phyloP scores from a whole-genome alignment of 2,797 vertebrate genomes.

The Sebastes elongatus region DNA sequence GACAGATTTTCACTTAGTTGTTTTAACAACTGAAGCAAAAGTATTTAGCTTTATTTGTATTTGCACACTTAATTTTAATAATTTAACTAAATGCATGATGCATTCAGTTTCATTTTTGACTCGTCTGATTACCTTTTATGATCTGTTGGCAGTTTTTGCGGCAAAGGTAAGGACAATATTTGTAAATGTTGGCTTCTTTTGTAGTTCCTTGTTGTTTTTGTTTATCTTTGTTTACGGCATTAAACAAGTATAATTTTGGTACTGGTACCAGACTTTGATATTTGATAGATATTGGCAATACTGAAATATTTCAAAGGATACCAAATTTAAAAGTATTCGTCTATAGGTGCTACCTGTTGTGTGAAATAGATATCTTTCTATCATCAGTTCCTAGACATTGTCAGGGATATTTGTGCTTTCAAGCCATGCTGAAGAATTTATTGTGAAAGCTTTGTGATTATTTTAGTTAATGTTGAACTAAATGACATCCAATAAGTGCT shows the following conservation, averaged over 20 bases:
- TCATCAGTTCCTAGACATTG: no score
- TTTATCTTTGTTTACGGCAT: neutral
- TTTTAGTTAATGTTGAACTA: neutral
- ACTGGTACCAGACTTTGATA: neutral
- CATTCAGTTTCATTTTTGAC: neutral
- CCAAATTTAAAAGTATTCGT: neutral
- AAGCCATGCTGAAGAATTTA: neutral
- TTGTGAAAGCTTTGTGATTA: neutral
- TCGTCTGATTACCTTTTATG: neutral
- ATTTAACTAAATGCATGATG: neutral
- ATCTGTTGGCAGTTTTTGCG: neutral
- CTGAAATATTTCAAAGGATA: neutral
- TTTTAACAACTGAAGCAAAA: neutral
- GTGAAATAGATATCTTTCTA: neutral
- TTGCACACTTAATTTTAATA: neutral
- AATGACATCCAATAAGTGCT: neutral
- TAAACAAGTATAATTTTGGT: neutral
- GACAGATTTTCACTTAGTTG: neutral
- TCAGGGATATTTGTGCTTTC: neutral
- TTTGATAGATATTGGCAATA: neutral
- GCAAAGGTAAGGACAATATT: neutral
- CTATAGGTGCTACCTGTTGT: neutral
- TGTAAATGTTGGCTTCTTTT: neutral
- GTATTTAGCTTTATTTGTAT: neutral
- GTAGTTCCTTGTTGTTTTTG: neutral